A percentile compares a stretch with the other conserved stretches of the same genome.
Conservation (phyloP, 1,140 invertebrate genomes). For the Drosophila bocqueti region DNA sequence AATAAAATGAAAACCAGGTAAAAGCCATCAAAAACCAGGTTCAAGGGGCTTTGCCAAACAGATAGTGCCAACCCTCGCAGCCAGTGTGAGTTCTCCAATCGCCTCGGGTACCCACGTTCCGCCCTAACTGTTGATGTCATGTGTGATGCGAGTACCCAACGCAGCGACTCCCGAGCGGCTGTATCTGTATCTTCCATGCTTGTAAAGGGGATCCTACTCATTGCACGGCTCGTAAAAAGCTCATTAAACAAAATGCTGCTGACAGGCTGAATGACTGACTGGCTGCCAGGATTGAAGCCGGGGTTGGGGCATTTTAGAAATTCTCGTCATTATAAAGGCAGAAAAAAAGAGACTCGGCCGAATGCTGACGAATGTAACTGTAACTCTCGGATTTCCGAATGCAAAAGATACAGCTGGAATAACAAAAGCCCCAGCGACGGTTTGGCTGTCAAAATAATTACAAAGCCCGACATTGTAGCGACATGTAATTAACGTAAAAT, state of each 20-base stretch:
- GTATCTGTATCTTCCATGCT: slow-evolving; percentile 23
- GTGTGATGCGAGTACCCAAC: slow-evolving; percentile 28
- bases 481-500: slow-evolving; percentile 81
- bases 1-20: too few relatives aligned
- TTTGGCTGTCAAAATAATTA: slow-evolving; percentile 78
- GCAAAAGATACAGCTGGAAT: slow-evolving; percentile 25
- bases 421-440: slow-evolving; percentile 47
- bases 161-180: slow-evolving; percentile 2
- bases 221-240: slow-evolving; percentile 73
- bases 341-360: slow-evolving; percentile 31
- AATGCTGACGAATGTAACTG: slow-evolving; percentile 63
- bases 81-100: background rate
- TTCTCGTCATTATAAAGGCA: slow-evolving; percentile 53
- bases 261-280: slow-evolving; percentile 41
- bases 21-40: background rate
- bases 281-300: slow-evolving; percentile 29
- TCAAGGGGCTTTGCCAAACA: background rate
- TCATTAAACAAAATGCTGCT: slow-evolving; percentile 71
- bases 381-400: slow-evolving; percentile 44
- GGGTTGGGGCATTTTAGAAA: slow-evolving; percentile 15
- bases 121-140: slow-evolving; percentile 43
- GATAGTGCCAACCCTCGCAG: slow-evolving; percentile 2
- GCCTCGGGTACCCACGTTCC: background rate
- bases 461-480: slow-evolving; percentile 67
- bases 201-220: slow-evolving; percentile 17